Base-by-base conservation (phyloP, 2,797 vertebrate genomes). In the Fratercula arctica region DNA sequence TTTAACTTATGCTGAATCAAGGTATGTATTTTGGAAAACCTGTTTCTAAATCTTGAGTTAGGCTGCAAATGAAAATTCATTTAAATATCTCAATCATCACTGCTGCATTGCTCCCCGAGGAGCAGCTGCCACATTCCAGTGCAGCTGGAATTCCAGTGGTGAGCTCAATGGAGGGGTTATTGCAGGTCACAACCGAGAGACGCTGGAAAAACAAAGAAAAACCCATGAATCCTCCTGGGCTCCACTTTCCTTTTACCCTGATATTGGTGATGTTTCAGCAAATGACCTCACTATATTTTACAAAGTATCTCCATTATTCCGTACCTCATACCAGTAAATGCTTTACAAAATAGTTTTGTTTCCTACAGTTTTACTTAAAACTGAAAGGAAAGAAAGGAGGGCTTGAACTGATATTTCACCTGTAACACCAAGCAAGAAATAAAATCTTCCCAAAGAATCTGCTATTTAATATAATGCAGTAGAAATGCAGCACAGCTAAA, bases 101-200 rank as follows among this genome's bases (percentile, higher is more conserved):
- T 87, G 85, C 83, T 76, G 50, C 79, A 94, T 88, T 87, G 66
- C 80, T 86, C 87, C 93, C 88, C 1, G 24, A 78, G 92, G 93
- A 96, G 76, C 94, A 86, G 82, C 85, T 8, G 25, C 61, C 21
- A 3, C 93, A 94, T 95, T 94, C 94, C 96, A 89, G 73, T 77
- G 91, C 68, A 85, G 94, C 96, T 89, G 94, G 93, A 95, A 95
- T 95, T 96, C 90, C 90, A 94, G 63, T n/a, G 59, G 82, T 0
- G 1, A 57, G 87, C 59, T 39, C 8, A 4, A 1, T 7, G 1
- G 48, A 96, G 85, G 69, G 94, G 96, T 96, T 96, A 96, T 80
- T 95, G 91, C 79, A 95, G 95, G 94, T 93, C 95, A 96, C 66
- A 89, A 74, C 33, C 1, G 7, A 87, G 46, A 95, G 64, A 87